A percentile compares a stretch with the other conserved stretches of the same genome.
These are phyloP conservation scores for Rhingia rostrata DNA, from an alignment of 2,888 invertebrate species.

Conservation along the genomic window DNA sequence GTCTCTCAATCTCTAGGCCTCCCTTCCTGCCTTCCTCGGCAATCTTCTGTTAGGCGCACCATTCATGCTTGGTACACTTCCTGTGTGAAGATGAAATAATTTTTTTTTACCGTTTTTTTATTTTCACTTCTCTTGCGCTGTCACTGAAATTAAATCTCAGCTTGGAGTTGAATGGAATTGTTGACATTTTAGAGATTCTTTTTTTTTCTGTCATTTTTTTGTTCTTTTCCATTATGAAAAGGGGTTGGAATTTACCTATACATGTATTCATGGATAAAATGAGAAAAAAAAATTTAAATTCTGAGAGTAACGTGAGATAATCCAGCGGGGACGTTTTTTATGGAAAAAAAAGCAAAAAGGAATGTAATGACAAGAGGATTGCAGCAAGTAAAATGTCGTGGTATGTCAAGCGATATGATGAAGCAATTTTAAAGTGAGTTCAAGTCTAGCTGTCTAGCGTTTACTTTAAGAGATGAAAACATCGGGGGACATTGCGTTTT, in stretches of 20 bases:
- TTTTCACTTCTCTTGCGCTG: slow-evolving; percentile 34
- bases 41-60: slow-evolving; percentile 8
- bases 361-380: neutral
- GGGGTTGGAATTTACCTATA: slow-evolving; percentile 55
- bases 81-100: slow-evolving; percentile 70
- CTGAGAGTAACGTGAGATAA: slow-evolving; percentile 69
- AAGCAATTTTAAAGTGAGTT: neutral
- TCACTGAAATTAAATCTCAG: slow-evolving; percentile 71
- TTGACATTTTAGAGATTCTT: slow-evolving; percentile 65
- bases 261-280: slow-evolving; percentile 25
- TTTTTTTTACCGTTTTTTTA: slow-evolving; percentile 18
- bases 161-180: slow-evolving; percentile 55
- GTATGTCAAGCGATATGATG: neutral
- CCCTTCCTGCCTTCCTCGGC: slow-evolving; percentile 4
- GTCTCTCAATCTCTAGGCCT: neutral
- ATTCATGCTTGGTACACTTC: slow-evolving; percentile 57
- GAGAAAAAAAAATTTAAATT: slow-evolving; percentile 58
- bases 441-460: no score
- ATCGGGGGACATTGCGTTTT: neutral
- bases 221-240: slow-evolving; percentile 33
- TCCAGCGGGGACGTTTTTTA: slow-evolving; percentile 30
- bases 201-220: slow-evolving; percentile 3
- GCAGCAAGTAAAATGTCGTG: neutral
- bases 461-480: neutral
- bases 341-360: neutral